Base-by-base conservation (phyloP, 2,113 vertebrate species). In the Calidris pygmaea region DNA sequence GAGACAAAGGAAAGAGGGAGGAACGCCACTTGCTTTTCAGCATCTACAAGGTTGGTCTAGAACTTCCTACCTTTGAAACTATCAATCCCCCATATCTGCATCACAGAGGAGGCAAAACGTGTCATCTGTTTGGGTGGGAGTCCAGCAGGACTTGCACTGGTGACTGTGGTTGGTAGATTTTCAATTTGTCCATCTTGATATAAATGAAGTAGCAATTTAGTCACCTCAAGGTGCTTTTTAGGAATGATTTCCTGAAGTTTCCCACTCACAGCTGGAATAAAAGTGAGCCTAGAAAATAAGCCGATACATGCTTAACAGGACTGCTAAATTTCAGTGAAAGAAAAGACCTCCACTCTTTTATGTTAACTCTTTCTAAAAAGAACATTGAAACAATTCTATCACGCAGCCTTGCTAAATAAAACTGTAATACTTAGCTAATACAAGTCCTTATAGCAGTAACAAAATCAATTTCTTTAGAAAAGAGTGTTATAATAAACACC, bases 241-340 rank as follows among this genome's bases (percentile, higher is more conserved):
- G 89, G 93, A 96, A 95, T 94, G 89, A 89, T 95, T 94, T 96
- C 89, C 95, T 96, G 85, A 92, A 97, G 96, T 77, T 95, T 94
- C 93, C 47, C 94, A 85, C 80, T 95, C 87, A 94, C 48, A 95
- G 93, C 81, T 96, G 95, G 95, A 93, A 96, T 95, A 95, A 96
- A 96, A 96, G 94, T 95, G 91, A 95, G 97, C 94, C 96, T 96
- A 96, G 95, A 97, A 97, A 96, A 96, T 93, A 96, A 96, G 96
- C 80, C 77, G 1, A 95, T 89, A 96, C 58, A 95, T 76, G 91
- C 96, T 97, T 95, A 97, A 93, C 75, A 94, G 82, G 90, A 92
- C 92, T 86, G 83, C 92, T 90, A 84, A 93, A 91, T 65, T 93
- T 91, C 81, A 85, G 75, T 60, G 65, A 72, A 84, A 93, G 65